Base-by-base conservation (phyloP, 2,888 invertebrate species). In the Parochlus steinenii region DNA sequence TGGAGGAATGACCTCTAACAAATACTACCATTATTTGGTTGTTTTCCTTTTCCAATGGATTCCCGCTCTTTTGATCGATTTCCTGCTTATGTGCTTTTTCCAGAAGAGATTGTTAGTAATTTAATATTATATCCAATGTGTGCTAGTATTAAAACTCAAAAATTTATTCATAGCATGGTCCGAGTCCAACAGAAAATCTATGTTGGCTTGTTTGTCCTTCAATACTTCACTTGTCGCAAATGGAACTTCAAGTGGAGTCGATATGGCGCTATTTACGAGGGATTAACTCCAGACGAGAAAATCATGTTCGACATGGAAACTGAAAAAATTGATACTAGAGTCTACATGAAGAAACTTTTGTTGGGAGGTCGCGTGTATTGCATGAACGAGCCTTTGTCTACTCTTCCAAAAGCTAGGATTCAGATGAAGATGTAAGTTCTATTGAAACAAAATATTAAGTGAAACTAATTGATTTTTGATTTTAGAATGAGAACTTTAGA, bases 221-320 rank as follows among this genome's bases (percentile, higher is more conserved):
- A 89, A 52, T 92, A 86, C 56, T 93, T 93, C 56, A 89, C 90
- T 2, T 81, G 80, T 7, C 70, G 85, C 18, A 73, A 82, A 46
- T 93, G 92, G 92, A 62, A 67, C 46, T 89, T 89, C 50, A 69
- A 71, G 41, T 81, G n/a, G n/a, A n/a, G n/a, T n/a, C n/a, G n/a
- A n/a, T n/a, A n/a, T n/a, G n/a, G n/a, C n/a, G n/a, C n/a, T 1
- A 52, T 82, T n/a, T 58, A 62, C 33, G 55, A 61, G 0, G 55
- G 64, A 6, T 55, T 81, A 48, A 66, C 62, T 39, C 54, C 62
- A 0, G 56, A 50, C 8, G 81, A 79, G 46, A 61, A 61, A 38
- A 54, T 67, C 46, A 55, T 58, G 4, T 81, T 69, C 51, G 22
- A 26, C 18, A 27, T 22, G 18, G 28, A 34, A 6, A 34, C 33